A percentile compares a stretch with the other conserved stretches of the same genome.
phyloP scores from a whole-genome alignment of 2,113 vertebrate species.

The Murina feae region DNA sequence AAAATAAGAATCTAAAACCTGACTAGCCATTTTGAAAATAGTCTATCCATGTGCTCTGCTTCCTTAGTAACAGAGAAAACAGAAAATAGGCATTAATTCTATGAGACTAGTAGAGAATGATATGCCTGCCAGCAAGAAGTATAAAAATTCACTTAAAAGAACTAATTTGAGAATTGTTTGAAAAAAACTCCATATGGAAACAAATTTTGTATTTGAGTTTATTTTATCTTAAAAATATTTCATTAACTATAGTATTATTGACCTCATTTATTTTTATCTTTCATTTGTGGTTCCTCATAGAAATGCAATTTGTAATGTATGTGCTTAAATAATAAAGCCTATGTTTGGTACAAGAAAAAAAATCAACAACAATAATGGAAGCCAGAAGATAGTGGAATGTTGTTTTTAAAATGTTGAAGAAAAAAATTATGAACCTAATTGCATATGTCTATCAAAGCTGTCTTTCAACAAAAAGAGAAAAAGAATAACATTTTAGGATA shows the following conservation, averaged over 20 bases:
- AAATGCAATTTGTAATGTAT: neutral
- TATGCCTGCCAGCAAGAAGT: neutral
- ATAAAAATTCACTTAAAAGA: neutral
- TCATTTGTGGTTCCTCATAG: neutral
- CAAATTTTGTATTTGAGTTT: slow-evolving; percentile 31
- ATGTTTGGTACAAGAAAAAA: neutral
- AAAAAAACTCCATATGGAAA: neutral
- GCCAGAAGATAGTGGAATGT: neutral
- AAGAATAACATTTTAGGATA: too few relatives aligned
- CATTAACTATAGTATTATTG: neutral
- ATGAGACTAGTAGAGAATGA: neutral
- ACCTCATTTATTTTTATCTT: slow-evolving; percentile 38
- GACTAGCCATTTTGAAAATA: neutral
- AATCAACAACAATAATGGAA: neutral
- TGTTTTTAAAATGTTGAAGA: neutral
- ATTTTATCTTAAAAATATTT: slow-evolving; percentile 46
- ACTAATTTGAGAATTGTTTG: slow-evolving; percentile 7
- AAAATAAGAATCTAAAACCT: slow-evolving; percentile 19
- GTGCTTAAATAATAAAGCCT: slow-evolving; percentile 21
- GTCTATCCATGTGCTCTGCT: neutral
- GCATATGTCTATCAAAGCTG: neutral
- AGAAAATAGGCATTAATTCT: slow-evolving; percentile 16
- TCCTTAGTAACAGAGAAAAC: slow-evolving; percentile 14
- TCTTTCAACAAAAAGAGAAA: neutral
- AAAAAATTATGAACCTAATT: neutral